These are phyloP conservation scores for Canis aureus DNA, from an alignment of 2,113 vertebrate species.

Conservation along the genomic window DNA sequence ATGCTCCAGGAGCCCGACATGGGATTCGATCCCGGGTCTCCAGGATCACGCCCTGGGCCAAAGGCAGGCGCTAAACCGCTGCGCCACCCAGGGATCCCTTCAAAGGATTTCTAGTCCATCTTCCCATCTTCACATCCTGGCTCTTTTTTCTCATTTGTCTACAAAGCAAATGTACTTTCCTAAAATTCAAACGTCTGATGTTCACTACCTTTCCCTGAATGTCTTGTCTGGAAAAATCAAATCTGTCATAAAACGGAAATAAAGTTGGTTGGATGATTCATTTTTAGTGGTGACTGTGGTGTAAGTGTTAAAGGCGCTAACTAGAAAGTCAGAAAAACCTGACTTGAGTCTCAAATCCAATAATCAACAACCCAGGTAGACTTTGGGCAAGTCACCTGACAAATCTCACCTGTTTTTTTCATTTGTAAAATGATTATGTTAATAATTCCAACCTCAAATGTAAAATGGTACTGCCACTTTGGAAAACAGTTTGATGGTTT, in stretches of 20 bases:
- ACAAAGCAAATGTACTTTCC: background rate
- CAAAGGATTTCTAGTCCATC: background rate
- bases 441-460: background rate
- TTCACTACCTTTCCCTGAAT: background rate
- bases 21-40: too few relatives aligned
- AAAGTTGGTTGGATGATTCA: background rate
- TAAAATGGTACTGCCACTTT: background rate
- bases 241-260: background rate
- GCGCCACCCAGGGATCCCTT: background rate
- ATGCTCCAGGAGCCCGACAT: too few relatives aligned
- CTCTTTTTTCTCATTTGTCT: background rate
- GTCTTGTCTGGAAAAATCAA: background rate
- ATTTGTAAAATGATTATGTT: background rate
- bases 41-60: too few relatives aligned
- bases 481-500: background rate
- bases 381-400: background rate
- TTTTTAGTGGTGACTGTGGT: background rate
- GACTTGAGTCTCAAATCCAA: background rate
- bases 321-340: background rate
- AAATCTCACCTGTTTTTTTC: background rate
- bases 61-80: too few relatives aligned
- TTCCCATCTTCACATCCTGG: background rate
- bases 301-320: background rate
- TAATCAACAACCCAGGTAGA: background rate
- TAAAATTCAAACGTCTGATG: background rate